Conservation (phyloP, 1,140 invertebrate species). For the Choristoneura fumiferana region DNA sequence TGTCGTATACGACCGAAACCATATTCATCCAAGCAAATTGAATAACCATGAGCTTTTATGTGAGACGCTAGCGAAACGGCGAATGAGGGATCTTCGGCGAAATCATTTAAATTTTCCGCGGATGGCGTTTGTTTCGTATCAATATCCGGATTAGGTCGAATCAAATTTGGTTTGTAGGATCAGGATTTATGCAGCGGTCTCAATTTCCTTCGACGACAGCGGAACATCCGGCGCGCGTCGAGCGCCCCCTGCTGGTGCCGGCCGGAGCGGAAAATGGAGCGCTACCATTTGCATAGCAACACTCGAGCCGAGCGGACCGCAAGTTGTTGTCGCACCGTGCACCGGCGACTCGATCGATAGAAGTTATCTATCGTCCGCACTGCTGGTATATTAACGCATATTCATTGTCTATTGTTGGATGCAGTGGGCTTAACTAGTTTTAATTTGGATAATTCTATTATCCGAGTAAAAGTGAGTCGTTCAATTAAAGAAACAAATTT, state of each 20-base stretch:
- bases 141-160: slow-evolving; percentile 74
- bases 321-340: slow-evolving; percentile 75
- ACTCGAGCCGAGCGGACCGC: slow-evolving; percentile 65
- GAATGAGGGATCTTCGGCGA: slow-evolving; percentile 9
- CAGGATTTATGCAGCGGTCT: slow-evolving; percentile 75
- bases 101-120: slow-evolving; percentile 48
- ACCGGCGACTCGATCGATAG: slow-evolving; percentile 69
- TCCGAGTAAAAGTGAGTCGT: too few relatives aligned
- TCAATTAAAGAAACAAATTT: too few relatives aligned
- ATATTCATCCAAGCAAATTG: slow-evolving; percentile 50
- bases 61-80: slow-evolving; percentile 25
- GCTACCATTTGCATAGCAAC: slow-evolving; percentile 70
- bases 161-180: slow-evolving; percentile 74
- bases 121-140: slow-evolving; percentile 66
- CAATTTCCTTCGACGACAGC: slow-evolving; percentile 77
- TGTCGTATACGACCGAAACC: slow-evolving; percentile 47
- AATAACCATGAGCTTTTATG: slow-evolving; percentile 29
- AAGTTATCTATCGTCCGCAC: slow-evolving; percentile 45
- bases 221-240: slow-evolving; percentile 68
- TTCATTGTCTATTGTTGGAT: too few relatives aligned
- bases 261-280: slow-evolving; percentile 66
- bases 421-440: too few relatives aligned
- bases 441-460: too few relatives aligned
- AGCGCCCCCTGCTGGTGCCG: slow-evolving; percentile 34
- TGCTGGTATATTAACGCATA: too few relatives aligned